Evolutionary conservation across 2,113 vertebrate genomes (phyloP), one percentile per base, ranked within the genome.

Genomic region (Rhineura floridana): DNA sequence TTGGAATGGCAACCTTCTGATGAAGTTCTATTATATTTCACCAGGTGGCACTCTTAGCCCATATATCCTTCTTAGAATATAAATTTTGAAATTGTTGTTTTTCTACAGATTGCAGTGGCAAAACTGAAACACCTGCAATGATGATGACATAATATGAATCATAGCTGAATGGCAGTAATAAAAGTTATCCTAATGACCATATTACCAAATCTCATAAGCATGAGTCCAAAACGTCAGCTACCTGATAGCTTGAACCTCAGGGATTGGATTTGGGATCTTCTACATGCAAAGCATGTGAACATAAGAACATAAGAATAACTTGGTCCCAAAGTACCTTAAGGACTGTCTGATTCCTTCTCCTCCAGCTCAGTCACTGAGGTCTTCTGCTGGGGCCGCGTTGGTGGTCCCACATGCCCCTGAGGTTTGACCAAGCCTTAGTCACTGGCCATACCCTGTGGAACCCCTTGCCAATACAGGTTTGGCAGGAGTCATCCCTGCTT

Each of bases 1-100:
- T n/a, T n/a, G n/a, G n/a, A 5, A 21, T 17, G 6, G 2, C n/a
- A 46, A 30, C 52, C 11, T 62, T 81, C 55, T 69, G 46, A 80
- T 72, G 85, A 89, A 86, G 23, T 92, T 90, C 77, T 75, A 36
- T 33, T 10, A 0, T 0, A 1, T 25, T 39, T 91, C 95, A 93
- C 30, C 44, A 90, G 94, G 80, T 87, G 93, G 88, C 84, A 55
- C 2, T 28, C 69, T 80, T 33, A 1, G 81, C 80, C 90, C 92
- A 91, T 28, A 79, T 85, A 93, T 82, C 19, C 4, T 46, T 30
- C 1, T n/a, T 2, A 3, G 13, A 44, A 78, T 8, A 42, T 3
- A 6, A 0, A 6, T 4, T 28, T 11, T 21, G 4, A 28, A 5
- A 28, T 55, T 30, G 2, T 4, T 5, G 2, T 17, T 17, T 17